These are phyloP conservation scores for Isichthys henryi DNA, from an alignment of 2,113 vertebrate species.

Conservation along the genomic window DNA sequence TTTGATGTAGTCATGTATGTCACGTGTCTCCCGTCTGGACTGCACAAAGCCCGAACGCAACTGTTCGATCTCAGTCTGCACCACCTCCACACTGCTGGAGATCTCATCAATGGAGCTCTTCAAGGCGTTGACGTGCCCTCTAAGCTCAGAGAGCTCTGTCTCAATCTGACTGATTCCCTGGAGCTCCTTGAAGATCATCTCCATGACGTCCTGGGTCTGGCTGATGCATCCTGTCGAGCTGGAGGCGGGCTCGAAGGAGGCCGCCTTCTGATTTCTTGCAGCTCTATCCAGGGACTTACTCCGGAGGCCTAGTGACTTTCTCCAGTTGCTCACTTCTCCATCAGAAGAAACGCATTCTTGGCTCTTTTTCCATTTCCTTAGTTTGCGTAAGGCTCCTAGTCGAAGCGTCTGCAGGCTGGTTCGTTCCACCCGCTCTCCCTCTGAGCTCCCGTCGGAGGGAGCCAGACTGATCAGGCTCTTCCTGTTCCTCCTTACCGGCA, in stretches of 20 bases:
- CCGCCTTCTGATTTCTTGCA: slow-evolving; percentile 77
- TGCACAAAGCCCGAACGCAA: slow-evolving; percentile 90
- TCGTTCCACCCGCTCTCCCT: slow-evolving; percentile 80
- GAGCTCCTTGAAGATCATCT: slow-evolving; percentile 99
- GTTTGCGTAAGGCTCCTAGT: slow-evolving; percentile 82
- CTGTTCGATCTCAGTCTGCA: slow-evolving; percentile 95
- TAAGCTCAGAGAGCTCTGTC: slow-evolving; percentile 87
- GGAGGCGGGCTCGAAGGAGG: slow-evolving; percentile 79
- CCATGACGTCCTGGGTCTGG: slow-evolving; percentile 97
- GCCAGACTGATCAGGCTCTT: slow-evolving; percentile 93
- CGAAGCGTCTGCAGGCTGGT: slow-evolving; percentile 79
- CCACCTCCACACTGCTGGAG: slow-evolving; percentile 95
- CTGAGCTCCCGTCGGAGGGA: slow-evolving; percentile 90
- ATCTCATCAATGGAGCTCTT: slow-evolving; percentile 98
- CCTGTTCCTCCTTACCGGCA: slow-evolving; percentile 90
- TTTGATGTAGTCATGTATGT: slow-evolving; percentile 95
- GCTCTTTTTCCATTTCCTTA: slow-evolving; percentile 98
- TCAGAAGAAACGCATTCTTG: slow-evolving; percentile 95
- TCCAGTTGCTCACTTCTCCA: slow-evolving; percentile 85
- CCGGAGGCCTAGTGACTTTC: slow-evolving; percentile 84
- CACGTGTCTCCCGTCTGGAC: slow-evolving; percentile 88
- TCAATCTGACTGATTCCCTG: slow-evolving; percentile 98
- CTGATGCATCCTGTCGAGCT: slow-evolving; percentile 92
- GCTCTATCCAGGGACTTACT: slow-evolving; percentile 94
- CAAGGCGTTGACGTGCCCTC: slow-evolving; percentile 91